phyloP scores from a whole-genome alignment of 2,888 invertebrate genomes.

The Ochropacha duplaris region DNA sequence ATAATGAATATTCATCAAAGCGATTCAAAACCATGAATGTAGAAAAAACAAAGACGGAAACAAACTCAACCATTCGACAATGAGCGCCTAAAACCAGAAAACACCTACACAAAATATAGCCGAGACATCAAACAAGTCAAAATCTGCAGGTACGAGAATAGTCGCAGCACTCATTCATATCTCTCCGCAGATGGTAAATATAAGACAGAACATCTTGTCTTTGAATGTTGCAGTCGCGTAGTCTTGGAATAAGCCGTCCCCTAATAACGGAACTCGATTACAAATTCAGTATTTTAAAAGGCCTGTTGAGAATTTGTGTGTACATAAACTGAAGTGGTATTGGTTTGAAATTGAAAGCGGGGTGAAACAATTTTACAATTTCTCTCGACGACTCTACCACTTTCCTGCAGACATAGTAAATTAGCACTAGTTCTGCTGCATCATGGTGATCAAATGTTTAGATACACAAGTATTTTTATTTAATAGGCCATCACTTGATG shows the following conservation, averaged over 20 bases:
- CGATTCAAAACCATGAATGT: neutral
- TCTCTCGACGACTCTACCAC: neutral
- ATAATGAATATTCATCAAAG: neutral
- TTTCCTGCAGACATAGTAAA: neutral
- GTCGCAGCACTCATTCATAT: slow-evolving; percentile 11
- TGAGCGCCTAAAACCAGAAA: neutral
- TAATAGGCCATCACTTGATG: too few species aligned
- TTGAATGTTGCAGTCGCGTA: neutral
- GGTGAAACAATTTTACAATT: neutral
- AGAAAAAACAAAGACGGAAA: neutral
- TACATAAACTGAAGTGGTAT: neutral
- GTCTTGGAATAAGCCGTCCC: neutral
- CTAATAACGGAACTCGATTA: neutral
- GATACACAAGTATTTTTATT: too few species aligned
- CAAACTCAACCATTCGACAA: neutral
- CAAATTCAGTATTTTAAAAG: neutral
- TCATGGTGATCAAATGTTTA: neutral
- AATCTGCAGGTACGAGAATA: slow-evolving; percentile 9
- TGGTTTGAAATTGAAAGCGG: neutral
- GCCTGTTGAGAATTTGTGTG: neutral
- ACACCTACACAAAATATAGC: slow-evolving; percentile 10
- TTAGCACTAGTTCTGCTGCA: neutral
- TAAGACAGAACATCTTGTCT: slow-evolving; percentile 5
- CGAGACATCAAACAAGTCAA: slow-evolving; percentile 12
- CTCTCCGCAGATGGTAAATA: slow-evolving; percentile 14